phyloP scores from a whole-genome alignment of 2,113 vertebrate species.

The Lasiurus cinereus region DNA sequence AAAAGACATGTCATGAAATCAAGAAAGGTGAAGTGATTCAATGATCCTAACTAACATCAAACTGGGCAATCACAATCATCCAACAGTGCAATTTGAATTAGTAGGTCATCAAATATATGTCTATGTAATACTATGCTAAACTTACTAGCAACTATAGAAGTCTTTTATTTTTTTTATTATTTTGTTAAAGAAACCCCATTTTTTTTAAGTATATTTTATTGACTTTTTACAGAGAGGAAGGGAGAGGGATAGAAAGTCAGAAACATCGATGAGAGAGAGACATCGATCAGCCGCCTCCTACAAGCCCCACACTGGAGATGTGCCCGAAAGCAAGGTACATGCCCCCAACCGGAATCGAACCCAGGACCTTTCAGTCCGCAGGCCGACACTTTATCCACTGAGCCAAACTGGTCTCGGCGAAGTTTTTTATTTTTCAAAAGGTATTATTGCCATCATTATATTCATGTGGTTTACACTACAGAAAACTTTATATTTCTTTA shows the following conservation, averaged over 20 bases:
- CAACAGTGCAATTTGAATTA: not conserved
- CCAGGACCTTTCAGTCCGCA: no score
- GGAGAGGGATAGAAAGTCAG: no score
- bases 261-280: no score
- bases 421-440: not conserved
- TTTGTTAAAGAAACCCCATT: no score
- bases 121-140: not conserved
- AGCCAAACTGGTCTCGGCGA: not conserved
- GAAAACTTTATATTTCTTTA: not conserved
- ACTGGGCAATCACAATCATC: not conserved
- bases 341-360: no score
- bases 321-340: no score
- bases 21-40: not conserved
- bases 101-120: not conserved
- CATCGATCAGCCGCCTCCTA: no score
- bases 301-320: no score
- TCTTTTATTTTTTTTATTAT: no score
- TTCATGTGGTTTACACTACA: not conserved
- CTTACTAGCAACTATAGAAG: not conserved
- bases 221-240: no score
- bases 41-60: not conserved
- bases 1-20: not conserved
- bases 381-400: no score
- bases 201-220: no score
- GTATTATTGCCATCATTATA: not conserved